Percentiles rank a stretch among this genome's conserved stretches.
Evolutionary conservation across 2,797 vertebrate genomes (phyloP).

Genomic region (Phoeniculus purpureus): DNA sequence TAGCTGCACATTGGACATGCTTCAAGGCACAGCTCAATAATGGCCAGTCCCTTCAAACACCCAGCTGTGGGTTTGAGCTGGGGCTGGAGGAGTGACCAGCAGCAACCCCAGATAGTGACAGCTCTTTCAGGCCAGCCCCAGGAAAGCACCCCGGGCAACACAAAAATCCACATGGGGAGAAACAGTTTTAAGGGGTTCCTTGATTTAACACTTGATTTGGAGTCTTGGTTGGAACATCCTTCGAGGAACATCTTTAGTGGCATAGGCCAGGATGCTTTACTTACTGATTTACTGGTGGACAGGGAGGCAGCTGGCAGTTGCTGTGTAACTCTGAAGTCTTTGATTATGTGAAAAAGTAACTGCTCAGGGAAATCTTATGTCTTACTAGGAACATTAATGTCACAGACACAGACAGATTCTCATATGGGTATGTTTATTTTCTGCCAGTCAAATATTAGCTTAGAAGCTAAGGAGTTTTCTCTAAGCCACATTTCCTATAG

Average conservation of each 20-base stretch:
- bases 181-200: fast-evolving
- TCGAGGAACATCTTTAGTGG: fast-evolving
- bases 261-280: neutral
- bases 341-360: neutral
- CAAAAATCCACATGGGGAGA: neutral
- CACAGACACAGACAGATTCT: neutral
- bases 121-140: neutral
- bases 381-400: neutral
- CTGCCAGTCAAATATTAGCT: neutral
- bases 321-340: neutral
- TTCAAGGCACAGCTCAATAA: neutral
- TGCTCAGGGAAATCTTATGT: neutral
- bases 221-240: neutral
- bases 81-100: neutral
- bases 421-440: neutral
- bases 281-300: neutral
- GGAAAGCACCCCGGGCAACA: neutral
- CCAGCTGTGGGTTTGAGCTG: neutral
- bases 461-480: neutral
- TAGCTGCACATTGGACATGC: neutral
- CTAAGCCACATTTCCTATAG: neutral
- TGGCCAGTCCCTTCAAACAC: neutral
- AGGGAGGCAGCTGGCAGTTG: neutral
- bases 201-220: neutral
- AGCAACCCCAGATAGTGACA: neutral